Evolutionary conservation across 2,888 invertebrate genomes (phyloP), one percentile per base, ranked within the genome.

Genomic region (Cremastobaeus sp.): DNA sequence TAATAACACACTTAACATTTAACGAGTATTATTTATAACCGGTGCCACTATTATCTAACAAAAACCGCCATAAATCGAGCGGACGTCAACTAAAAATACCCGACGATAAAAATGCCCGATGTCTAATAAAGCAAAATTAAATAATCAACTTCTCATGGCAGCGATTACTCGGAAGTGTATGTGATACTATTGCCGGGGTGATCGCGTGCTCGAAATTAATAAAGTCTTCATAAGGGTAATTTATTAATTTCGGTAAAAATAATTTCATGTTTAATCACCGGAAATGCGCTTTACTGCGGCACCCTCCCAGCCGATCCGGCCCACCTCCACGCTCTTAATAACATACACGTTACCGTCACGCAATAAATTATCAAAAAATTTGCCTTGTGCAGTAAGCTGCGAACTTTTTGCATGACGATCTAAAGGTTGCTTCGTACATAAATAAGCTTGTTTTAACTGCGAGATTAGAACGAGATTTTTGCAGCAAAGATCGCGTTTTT

Each of bases 281-380:
- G 68, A 74, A 74, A 57, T 64, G 68, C 60, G 72, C 72, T 66
- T 66, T 52, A 37, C 52, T 20, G 55, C 73, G 45, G 50, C 72
- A 59, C 57, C 62, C 71, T 45, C 47, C 28, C 18, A 70, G 35
- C 47, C 57, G 14, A 54, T 52, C 28, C 65, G 64, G 28, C 55
- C 64, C 72, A 57, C 73, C 71, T 62, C 66, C 39, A 52, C 32
- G 35, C 47, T 35, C 32, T 47, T 55, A 52, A 41, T 39, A 35
- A 37, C 41, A 11, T 25, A 43, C 64, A 55, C 69, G 62, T 48
- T 45, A 25, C 41, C 54, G 55, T 64, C 78, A 73, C 76, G 76
- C 76, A 60, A 73, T 76, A 76, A 76, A 76, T 76, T 76, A 71
- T 71, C 68, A 21, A 74, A 62, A 72, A 64, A 71, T 64, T 64